Percentiles rank a stretch among this genome's conserved stretches.
Evolutionary conservation across 2,888 invertebrate genomes (phyloP).

Genomic region (Patella pellucida): DNA sequence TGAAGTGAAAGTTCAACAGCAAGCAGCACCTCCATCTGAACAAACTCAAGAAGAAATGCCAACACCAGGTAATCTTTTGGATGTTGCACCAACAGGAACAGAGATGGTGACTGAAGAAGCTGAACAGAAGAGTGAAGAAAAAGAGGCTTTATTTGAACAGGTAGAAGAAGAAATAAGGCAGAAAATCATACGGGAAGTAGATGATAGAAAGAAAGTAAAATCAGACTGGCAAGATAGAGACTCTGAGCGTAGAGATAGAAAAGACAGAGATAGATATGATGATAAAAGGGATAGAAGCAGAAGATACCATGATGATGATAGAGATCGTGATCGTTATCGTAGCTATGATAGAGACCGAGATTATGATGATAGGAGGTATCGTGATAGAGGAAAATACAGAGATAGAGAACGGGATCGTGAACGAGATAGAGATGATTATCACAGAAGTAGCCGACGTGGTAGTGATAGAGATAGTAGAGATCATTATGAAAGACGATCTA

Average conservation of each 20-base stretch:
- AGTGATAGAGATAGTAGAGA: conserved; percentile 17
- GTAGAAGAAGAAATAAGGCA: conserved; percentile 30
- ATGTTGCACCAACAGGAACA: not conserved
- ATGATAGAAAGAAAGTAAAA: conserved; percentile 18
- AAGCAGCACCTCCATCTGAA: not conserved
- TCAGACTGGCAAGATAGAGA: conserved; percentile 26
- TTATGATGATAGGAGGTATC: conserved; percentile 11
- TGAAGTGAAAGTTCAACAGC: not conserved
- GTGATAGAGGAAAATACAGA: conserved; percentile 25
- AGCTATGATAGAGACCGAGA: conserved; percentile 18
- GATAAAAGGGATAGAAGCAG: conserved; percentile 24
- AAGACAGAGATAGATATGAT: conserved; percentile 13
- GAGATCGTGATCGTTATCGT: conserved; percentile 22
- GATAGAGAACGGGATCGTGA: conserved; percentile 28
- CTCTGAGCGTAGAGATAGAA: conserved; percentile 27
- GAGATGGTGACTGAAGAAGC: conserved; percentile 24
- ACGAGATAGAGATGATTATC: conserved; percentile 26
- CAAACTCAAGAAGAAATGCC: not conserved
- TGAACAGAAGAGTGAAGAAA: conserved; percentile 27
- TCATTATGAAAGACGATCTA: conserved; percentile 11
- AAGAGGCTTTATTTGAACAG: conserved; percentile 22
- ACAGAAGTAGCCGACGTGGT: conserved; percentile 17
- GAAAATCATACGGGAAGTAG: conserved; percentile 24
- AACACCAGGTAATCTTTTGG: not conserved
- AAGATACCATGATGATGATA: conserved; percentile 34